Base-by-base conservation (phyloP, 2,888 invertebrate species). In the Scotopteryx bipunctaria region DNA sequence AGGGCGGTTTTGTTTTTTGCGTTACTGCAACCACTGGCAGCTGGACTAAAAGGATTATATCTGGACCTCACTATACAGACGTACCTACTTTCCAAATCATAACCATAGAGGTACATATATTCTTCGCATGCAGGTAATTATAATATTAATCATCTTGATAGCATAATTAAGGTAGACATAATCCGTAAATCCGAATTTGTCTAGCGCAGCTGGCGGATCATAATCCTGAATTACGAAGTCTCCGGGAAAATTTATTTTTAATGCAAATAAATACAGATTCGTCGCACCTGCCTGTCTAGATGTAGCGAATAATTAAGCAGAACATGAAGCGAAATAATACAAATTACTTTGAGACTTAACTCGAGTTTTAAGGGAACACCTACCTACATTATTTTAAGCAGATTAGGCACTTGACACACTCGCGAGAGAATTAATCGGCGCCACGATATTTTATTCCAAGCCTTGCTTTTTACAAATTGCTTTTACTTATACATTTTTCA, bases 231-330 rank as follows among this genome's bases (percentile, higher is more conserved):
- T 46, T 81, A 82, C 77, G 80, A 76, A 81, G 81, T 83, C 81
- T 75, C 80, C 71, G 67, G 71, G 74, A 71, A 76, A 86, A 85
- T 86, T 80, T 85, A 85, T 84, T 86, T 86, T 86, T 85, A 83
- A 86, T 86, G 84, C 86, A 86, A 86, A 86, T 85, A 86, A 86
- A 86, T 86, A 86, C 85, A 86, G 84, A 80, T 81, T 84, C 78
- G 80, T 84, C 83, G 82, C 87, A 86, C 86, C 86, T 86, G 86
- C 78, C 78, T 71, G 81, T 79, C 83, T 82, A 76, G 80, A 73
- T 83, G 82, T 81, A 76, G 75, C 79, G 82, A 77, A 83, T 85
- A 85, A 86, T 86, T 86, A 84, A 83, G 83, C 79, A 71, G 76
- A 83, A 81, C 81, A 81, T 81, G 79, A 74, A 83, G 82, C 80